Evolutionary conservation across 2,797 vertebrate species (phyloP), one percentile per base, ranked within the genome.

Genomic region (Pogonophryne albipinna): DNA sequence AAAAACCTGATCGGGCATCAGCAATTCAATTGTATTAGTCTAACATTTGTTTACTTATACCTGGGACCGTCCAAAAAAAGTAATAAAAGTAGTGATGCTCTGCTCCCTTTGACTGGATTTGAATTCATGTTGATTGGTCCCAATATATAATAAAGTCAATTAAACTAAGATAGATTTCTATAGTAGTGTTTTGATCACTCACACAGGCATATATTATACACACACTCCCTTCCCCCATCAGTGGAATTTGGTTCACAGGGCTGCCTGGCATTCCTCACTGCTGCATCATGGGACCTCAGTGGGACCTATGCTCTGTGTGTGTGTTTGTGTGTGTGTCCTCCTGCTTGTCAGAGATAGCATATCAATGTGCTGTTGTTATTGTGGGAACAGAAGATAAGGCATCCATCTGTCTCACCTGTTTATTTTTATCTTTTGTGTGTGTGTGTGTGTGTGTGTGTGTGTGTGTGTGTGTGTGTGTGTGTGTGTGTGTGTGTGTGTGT

Each of bases 241-340:
- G n/a, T 76, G 89, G 92, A 91, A 92, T 91, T 86, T 78, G 79
- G 78, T 90, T 91, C 89, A 85, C 89, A 90, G 76, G 77, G 50
- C 83, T 69, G 79, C 76, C 83, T 84, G 83, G 80, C 82, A 91
- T 92, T 90, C 89, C 82, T 87, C 72, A 56, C 80, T 77, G 76
- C 80, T 88, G 80, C 83, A 87, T 86, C 85, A 83, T 87, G 84
- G 82, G 88, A 85, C 52, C 16, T 49, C 34, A 38, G 34, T 38
- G 34, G 34, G 34, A 38, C 34, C 34, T 38, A 38, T 38, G 34
- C 34, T 66, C 11, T 67, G 60, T 64, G 46, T 51, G 50, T 50
- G 42, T 57, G 34, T 53, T 14, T 67, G 55, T 50, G 60, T 58
- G 51, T 60, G 47, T 45, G 50, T n/a, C n/a, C n/a, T n/a, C n/a